Base-by-base conservation (phyloP, 2,113 vertebrate species). In the Actinemys pallida region DNA sequence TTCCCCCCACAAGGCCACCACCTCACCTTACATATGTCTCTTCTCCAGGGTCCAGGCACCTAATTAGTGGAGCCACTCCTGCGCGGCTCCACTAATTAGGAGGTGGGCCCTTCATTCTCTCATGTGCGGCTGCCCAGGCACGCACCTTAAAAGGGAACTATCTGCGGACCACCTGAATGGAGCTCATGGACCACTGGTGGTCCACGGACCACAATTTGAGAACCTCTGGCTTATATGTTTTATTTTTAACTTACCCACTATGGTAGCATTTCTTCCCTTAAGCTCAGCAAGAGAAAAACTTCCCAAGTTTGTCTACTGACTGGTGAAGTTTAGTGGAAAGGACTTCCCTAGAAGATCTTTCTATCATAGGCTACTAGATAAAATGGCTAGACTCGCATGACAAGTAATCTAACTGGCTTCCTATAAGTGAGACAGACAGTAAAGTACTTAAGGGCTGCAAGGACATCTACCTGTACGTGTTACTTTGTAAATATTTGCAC, bases 191-290 rank as follows among this genome's bases (percentile, higher is more conserved):
- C 45, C 45, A 47, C 16, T 50, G 49, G 45, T 13, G 49, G 49
- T 50, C 52, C 20, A 6, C 20, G 8, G 20, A 54, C 53, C 53
- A 54, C 8, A 54, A 7, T 9, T 22, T 54, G 53, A 54, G 53
- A 54, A 22, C 20, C 20, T 8, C 53, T 3, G 1, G 19, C 57
- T 24, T 53, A 62, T 0, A 0, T 29, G 3, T 10, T 47, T 57
- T 52, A 45, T 56, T 45, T 1, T 72, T 8, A 0, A 49, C 10
- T 9, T 39, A 14, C 12, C 72, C 8, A 13, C 4, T 54, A 35
- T 39, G 78, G 45, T 3, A 2, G 62, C 42, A 69, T 9, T 35
- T 3, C 69, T 53, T 54, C 80, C 69, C 84, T 45, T 56, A 89
- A 88, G 49, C 50, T 57, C 22, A 90, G 82, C 13, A 27, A 59